Base-by-base conservation (phyloP, 2,797 vertebrate genomes). In the Peromyscus aztecus region DNA sequence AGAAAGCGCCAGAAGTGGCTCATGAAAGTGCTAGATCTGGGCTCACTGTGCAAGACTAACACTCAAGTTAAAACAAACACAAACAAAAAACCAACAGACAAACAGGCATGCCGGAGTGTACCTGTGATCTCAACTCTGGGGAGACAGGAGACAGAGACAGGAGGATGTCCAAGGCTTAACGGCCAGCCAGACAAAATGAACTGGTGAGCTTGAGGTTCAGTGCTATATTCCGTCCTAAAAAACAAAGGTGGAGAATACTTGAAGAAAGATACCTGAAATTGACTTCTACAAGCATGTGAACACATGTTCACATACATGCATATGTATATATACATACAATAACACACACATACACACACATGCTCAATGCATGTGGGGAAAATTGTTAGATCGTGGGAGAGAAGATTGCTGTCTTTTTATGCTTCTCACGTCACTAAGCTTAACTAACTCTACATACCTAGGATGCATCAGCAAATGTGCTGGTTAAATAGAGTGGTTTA, bases 391-490 rank as follows among this genome's bases (percentile, higher is more conserved):
- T 1, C 29, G 24, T 27, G 29, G 7, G 24, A 76, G 27, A 67
- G 83, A 49, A 24, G 52, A 34, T 6, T 4, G 4, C 4, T 0
- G 9, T 40, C 59, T 8, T 13, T 16, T 40, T 11, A 0, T 3
- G 3, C 27, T 17, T 14, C 2, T 6, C 17, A 21, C 19, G 5
- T 57, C n/a, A 19, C 31, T 2, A 1, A 61, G 24, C 9, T 31
- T 43, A 12, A 0, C 11, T 19, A 31, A 40, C 16, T 61, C 61
- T 37, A 19, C 14, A 3, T 11, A 17, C 9, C 43, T 24, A 8
- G 37, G 0, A 12, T 0, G 46, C 11, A 12, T 55, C 23, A 21
- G 8, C 6, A 1, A 43, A 16, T 12, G n/a, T 11, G 4, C 0
- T 7, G 31, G 31, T 24, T 23, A 40, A n/a, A n/a, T 16, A 6